These are phyloP conservation scores for Drosophila hamatofila DNA, from an alignment of 2,888 invertebrate species.

Conservation along the genomic window DNA sequence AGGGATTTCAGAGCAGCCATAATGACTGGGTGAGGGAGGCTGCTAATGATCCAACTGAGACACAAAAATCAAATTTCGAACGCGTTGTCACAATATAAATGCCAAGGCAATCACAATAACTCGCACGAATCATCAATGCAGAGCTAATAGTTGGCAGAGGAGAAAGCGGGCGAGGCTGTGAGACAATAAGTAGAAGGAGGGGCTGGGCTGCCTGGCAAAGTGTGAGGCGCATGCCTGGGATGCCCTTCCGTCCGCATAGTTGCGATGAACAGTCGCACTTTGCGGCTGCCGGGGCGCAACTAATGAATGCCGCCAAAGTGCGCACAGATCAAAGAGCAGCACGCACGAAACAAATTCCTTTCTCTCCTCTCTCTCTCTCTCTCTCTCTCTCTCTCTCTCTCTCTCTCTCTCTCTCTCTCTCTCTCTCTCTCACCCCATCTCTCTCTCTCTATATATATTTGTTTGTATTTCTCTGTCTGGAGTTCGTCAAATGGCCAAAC, in stretches of 20 bases:
- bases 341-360: constrained; percentile 29
- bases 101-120: constrained; percentile 23
- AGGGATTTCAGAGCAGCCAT: constrained; percentile 12
- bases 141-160: not conserved
- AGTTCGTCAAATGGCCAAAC: constrained; percentile 53
- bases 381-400: not conserved
- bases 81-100: constrained; percentile 37
- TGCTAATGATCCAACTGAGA: constrained; percentile 38
- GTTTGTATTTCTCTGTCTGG: constrained; percentile 3
- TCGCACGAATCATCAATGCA: constrained; percentile 25
- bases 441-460: not conserved
- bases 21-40: not conserved
- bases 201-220: not conserved
- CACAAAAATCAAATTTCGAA: constrained; percentile 34
- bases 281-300: constrained; percentile 46
- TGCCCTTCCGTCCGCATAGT: constrained; percentile 41
- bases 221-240: constrained; percentile 16
- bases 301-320: constrained; percentile 70
- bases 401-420: not conserved
- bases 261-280: constrained; percentile 74
- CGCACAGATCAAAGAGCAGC: constrained; percentile 51
- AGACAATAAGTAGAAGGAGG: too few relatives aligned
- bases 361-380: not conserved
- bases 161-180: not conserved
- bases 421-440: not conserved